Evolutionary conservation across 2,888 invertebrate genomes (phyloP), one percentile per base, ranked within the genome.

Genomic region (Sclerodermus sp.): DNA sequence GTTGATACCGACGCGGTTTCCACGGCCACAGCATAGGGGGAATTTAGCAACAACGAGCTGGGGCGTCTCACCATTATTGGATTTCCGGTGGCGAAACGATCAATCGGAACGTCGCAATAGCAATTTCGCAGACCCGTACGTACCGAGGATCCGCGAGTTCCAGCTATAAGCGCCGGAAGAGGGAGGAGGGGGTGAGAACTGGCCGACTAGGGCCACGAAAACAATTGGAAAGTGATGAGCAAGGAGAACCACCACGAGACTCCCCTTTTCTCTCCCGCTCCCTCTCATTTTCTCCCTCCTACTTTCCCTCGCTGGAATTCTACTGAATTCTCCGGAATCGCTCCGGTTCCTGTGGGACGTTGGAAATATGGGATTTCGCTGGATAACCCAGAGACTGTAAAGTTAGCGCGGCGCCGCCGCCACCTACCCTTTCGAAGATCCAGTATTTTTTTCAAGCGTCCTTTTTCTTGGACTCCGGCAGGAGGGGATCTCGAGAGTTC

Each of bases 211-310:
- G 16, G 12, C 31, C 40, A 13, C 41, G 49, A 46, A 43, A 53
- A 49, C 49, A 53, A 53, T 53, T 32, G 46, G 17, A 31, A 40
- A 45, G 30, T 34, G 53, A 43, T 34, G 53, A 46, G 44, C 29
- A 46, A 53, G 45, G 31, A 58, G 53, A 54, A 49, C 51, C 47
- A 36, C 45, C 34, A 23, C 40, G 4, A 4, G n/a, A 29, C n/a
- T 38, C 17, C 6, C 8, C 12, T 9, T 18, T 16, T 14, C 13
- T 13, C 14, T 18, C 13, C 9, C 23, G 3, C 23, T 40, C n/a
- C 2, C 17, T 40, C 1, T 40, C 13, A 1, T 12, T 17, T 6
- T 40, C 18, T 17, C 13, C 8, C 23, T 23, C 23, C 8, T 8
- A 8, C 23, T 5, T 8, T 8, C 23, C 8, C 23, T 5, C 8